Percentiles rank a stretch among this genome's conserved stretches.
Evolutionary conservation across 2,888 invertebrate genomes (phyloP).

Genomic region (Horisme vitalbata): DNA sequence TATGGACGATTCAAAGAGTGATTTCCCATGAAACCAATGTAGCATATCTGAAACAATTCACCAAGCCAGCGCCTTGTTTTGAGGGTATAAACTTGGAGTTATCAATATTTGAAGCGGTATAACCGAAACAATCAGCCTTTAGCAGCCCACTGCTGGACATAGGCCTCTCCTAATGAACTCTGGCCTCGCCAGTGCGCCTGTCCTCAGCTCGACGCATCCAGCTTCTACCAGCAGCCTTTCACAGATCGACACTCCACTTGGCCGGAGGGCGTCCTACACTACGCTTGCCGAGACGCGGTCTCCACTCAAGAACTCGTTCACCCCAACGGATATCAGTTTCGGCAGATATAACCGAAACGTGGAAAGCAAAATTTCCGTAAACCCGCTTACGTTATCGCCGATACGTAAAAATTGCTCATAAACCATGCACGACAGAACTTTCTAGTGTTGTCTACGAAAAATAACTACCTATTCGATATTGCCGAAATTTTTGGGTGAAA

Average conservation of each 20-base stretch:
- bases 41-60: conserved; percentile 79
- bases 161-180: too few relatives aligned
- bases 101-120: conserved; percentile 15
- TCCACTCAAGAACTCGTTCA: too few relatives aligned
- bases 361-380: conserved; percentile 6
- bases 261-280: too few relatives aligned
- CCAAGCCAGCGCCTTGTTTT: conserved; percentile 30
- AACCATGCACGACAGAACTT: conserved; percentile 28
- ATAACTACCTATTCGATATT: conserved; percentile 41
- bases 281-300: too few relatives aligned
- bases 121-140: neutral
- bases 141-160: too few relatives aligned
- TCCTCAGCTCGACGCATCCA: too few relatives aligned
- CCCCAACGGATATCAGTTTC: too few relatives aligned
- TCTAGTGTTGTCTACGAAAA: conserved; percentile 33
- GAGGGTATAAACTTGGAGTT: conserved; percentile 21
- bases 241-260: too few relatives aligned
- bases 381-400: conserved; percentile 9
- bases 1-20: conserved; percentile 75
- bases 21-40: conserved; percentile 83
- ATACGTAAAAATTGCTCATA: conserved; percentile 23
- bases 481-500: conserved; percentile 43
- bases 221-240: too few relatives aligned
- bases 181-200: too few relatives aligned
- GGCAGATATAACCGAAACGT: neutral